phyloP scores from a whole-genome alignment of 2,113 vertebrate genomes.

The Microcebus ravelobensis region DNA sequence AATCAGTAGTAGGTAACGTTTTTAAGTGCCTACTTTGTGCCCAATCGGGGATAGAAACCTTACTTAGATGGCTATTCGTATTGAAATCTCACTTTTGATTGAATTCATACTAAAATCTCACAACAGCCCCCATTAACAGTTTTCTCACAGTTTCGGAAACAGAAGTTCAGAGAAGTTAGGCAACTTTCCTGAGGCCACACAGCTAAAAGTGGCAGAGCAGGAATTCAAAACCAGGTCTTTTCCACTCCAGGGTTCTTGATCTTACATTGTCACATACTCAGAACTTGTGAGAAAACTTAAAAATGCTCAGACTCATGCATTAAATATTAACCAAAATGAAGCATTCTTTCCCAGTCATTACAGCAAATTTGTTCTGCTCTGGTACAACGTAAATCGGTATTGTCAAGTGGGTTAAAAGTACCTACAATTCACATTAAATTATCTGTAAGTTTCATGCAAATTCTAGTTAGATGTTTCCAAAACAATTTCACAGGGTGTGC shows the following conservation, averaged over 20 bases:
- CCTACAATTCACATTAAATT: slow-evolving; percentile 34
- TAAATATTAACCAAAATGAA: slow-evolving; percentile 43
- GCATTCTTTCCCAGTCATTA: background rate
- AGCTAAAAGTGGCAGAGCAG: background rate
- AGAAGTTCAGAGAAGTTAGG: background rate
- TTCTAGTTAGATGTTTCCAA: slow-evolving; percentile 8
- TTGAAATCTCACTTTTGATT: background rate
- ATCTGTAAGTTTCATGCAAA: background rate
- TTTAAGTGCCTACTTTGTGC: background rate
- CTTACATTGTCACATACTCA: background rate
- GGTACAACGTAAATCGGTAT: background rate
- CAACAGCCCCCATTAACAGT: background rate
- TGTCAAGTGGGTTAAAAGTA: slow-evolving; percentile 14
- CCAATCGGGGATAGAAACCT: background rate
- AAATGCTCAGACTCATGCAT: background rate
- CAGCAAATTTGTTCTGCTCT: slow-evolving; percentile 36
- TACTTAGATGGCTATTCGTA: background rate
- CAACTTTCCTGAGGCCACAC: background rate
- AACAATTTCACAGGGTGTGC: background rate
- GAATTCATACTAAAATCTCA: background rate
- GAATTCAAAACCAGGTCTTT: background rate
- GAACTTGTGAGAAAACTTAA: background rate
- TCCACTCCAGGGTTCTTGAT: background rate
- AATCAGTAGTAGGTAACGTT: too few relatives aligned
- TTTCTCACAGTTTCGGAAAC: background rate